Evolutionary conservation across 2,888 invertebrate species (phyloP), one percentile per base, ranked within the genome.

Genomic region (Drosophila longiperda): DNA sequence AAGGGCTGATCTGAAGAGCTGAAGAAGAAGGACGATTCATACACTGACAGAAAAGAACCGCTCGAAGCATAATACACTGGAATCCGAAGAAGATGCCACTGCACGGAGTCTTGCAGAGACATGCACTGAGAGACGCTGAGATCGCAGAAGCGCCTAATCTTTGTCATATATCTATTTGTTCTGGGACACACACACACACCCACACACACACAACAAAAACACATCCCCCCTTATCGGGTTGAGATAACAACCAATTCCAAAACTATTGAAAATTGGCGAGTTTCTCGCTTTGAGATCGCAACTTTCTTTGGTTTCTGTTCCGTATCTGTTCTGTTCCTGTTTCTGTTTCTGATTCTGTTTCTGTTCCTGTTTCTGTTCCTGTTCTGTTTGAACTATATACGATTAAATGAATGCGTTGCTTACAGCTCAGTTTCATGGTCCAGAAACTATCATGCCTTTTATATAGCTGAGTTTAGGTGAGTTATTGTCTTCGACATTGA

Each of bases 391-490:
- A 59, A 12, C 15, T 0, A 29, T 42, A 42, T n/a, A 34, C 20
- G 23, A 45, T 57, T 60, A 54, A 32, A 65, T 40, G 17, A 50
- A 2, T 42, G 15, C 11, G 48, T 81, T 78, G 63, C 65, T 79
- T 79, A 32, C 79, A 79, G 79, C 60, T 42, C 38, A 53, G 79
- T 42, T 66, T 68, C 49, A 29, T 33, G 48, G 49, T 32, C 57
- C 2, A 48, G 42, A 65, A 70, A 55, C 55, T 52, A 55, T 49
- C 66, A 75, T 67, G 82, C 75, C 26, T 48, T 79, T 70, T 32
- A 40, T 38, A 55, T 38, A 61, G 29, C 63, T 67, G 60, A 53
- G 29, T 34, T 12, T 38, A 49, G 83, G 81, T 82, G 85, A 81
- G 85, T 85, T 62, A 32, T 63, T 42, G 20, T 11, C 23, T 32